A percentile compares a stretch with the other conserved stretches of the same genome.
Evolutionary conservation across 1,140 invertebrate genomes (phyloP).

Genomic region (Bombus picipes): DNA sequence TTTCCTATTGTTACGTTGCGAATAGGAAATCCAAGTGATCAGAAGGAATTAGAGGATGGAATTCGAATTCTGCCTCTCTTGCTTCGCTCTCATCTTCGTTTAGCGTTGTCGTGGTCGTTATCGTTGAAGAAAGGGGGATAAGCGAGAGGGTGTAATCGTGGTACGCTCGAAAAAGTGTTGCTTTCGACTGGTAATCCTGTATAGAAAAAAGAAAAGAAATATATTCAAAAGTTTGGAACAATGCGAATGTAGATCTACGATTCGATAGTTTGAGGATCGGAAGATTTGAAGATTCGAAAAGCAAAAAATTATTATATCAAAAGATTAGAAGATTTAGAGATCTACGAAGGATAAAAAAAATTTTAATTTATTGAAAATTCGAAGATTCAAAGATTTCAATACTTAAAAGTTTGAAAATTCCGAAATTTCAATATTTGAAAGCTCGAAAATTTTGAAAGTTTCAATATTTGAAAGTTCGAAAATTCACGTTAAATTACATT

Average conservation of each 20-base stretch:
- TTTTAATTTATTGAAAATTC: background rate
- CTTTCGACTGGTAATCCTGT: background rate
- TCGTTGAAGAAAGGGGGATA: background rate
- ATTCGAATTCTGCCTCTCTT: background rate
- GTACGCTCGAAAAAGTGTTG: background rate
- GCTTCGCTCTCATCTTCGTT: background rate
- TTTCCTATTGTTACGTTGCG: constrained; percentile 19
- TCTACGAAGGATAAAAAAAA: no score
- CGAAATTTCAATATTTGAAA: background rate
- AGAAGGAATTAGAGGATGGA: background rate
- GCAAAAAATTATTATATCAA: no score
- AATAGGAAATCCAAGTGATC: background rate
- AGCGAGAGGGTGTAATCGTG: no score
- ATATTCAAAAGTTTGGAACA: background rate
- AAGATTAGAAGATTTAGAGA: no score
- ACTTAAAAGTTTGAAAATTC: background rate
- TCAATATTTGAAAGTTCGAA: background rate
- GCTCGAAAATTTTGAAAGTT: background rate
- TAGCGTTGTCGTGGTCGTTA: no score
- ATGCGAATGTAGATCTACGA: no score
- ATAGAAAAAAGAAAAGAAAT: background rate
- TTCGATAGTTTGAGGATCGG: background rate
- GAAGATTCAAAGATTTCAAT: background rate
- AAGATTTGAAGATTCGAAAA: background rate
- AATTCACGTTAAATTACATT: background rate